These are phyloP conservation scores for Tryphoninae sp. DNA, from an alignment of 2,888 invertebrate species.

Conservation along the genomic window DNA sequence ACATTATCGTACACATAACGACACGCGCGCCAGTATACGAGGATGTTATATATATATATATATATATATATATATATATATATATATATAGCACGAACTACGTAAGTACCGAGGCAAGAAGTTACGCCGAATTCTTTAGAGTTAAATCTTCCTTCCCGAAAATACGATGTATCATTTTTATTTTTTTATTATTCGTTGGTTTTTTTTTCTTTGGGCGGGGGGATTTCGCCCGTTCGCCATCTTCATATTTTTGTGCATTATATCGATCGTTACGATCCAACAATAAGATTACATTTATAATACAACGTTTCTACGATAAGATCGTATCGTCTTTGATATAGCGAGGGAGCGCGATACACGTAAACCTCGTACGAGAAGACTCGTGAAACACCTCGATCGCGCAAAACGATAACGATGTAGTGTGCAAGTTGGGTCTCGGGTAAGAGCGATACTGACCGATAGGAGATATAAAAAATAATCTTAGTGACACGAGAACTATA, in stretches of 20 bases:
- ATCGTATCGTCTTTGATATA: not conserved
- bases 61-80: no score
- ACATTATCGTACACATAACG: not conserved
- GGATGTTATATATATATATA: no score
- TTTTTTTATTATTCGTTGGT: not conserved
- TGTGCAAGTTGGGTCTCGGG: not conserved
- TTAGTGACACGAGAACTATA: not conserved
- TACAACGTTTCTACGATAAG: not conserved
- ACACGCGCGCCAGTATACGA: not conserved
- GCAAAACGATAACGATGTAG: not conserved
- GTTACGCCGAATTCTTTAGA: constrained; percentile 12
- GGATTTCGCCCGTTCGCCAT: not conserved
- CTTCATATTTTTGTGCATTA: not conserved
- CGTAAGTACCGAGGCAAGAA: not conserved
- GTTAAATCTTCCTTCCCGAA: constrained; percentile 31
- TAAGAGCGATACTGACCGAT: not conserved
- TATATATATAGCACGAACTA: constrained; percentile 9
- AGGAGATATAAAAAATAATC: not conserved
- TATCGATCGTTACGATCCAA: not conserved
- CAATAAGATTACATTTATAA: not conserved
- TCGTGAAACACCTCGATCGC: not conserved
- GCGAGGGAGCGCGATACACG: not conserved
- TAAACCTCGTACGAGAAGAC: not conserved
- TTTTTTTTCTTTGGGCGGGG: not conserved
- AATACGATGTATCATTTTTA: not conserved